Evolutionary conservation across 2,113 vertebrate species (phyloP).

Genomic region (Sialia sialis): DNA sequence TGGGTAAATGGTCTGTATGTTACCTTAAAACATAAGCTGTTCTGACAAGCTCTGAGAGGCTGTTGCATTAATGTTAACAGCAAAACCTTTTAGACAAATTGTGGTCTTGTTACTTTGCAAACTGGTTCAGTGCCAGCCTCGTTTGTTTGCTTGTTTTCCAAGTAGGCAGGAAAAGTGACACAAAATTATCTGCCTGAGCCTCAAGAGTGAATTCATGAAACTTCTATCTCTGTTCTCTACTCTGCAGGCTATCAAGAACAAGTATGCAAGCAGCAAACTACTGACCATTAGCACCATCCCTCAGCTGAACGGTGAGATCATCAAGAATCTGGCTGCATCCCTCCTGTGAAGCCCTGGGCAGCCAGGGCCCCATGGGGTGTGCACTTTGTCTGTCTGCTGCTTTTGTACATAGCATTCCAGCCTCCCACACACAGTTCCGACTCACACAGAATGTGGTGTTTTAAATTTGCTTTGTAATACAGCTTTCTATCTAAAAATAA

Average conservation of each 20-base stretch:
- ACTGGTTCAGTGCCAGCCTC: background rate
- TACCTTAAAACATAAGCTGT: background rate
- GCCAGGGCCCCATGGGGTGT: background rate
- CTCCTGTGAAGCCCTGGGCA: constrained; percentile 39
- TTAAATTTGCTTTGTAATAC: background rate
- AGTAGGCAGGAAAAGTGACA: background rate
- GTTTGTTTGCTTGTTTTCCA: background rate
- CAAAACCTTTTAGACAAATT: background rate
- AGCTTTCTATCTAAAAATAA: constrained; percentile 31
- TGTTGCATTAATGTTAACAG: background rate
- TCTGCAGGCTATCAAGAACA: constrained; percentile 84
- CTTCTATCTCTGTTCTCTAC: background rate
- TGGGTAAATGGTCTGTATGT: background rate
- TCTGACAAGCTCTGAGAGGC: background rate
- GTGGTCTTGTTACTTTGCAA: background rate
- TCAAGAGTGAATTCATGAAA: background rate
- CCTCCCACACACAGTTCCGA: background rate
- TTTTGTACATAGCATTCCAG: constrained; percentile 41
- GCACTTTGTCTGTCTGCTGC: background rate
- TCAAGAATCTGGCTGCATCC: constrained; percentile 77
- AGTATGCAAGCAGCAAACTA: constrained; percentile 85
- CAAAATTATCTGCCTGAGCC: background rate
- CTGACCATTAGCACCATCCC: constrained; percentile 84
- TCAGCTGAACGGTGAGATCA: constrained; percentile 71
- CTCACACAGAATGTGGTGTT: background rate